Conservation (phyloP, 2,797 vertebrate species). For the Silurus aristotelis region DNA sequence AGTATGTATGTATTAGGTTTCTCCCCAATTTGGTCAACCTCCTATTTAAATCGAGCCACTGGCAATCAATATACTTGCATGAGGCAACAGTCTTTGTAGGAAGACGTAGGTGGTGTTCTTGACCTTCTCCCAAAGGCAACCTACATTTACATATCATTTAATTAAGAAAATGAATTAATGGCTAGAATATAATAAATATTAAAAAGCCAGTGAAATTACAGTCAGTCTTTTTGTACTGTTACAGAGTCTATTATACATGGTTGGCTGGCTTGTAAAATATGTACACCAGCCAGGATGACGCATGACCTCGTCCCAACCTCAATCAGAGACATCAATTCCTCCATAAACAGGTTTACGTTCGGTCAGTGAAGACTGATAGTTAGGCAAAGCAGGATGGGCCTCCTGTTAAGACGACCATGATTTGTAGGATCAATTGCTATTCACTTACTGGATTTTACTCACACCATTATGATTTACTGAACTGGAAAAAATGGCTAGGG, state of each 20-base stretch:
- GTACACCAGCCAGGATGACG: background rate
- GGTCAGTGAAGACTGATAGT: constrained; percentile 27
- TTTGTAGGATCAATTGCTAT: constrained; percentile 36
- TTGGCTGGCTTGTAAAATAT: constrained; percentile 11
- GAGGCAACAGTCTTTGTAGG: background rate
- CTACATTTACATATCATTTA: constrained; percentile 20
- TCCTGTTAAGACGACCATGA: constrained; percentile 25
- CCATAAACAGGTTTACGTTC: constrained; percentile 20
- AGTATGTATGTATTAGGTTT: background rate
- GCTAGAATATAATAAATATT: background rate
- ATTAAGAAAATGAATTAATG: constrained; percentile 1
- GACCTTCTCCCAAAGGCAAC: background rate
- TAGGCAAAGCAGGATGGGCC: constrained; percentile 8
- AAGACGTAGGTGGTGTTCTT: constrained; percentile 9
- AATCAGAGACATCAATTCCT: constrained; percentile 19
- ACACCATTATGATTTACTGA: constrained; percentile 30
- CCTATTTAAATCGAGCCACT: background rate
- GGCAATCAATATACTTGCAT: background rate
- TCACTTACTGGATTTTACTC: constrained; percentile 37
- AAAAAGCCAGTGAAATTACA: background rate
- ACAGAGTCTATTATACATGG: background rate
- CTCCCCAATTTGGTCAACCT: background rate
- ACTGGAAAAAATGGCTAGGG: constrained; percentile 1
- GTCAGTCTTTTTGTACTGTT: background rate
- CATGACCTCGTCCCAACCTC: constrained; percentile 21